These are phyloP conservation scores for Sarcoramphus papa DNA, from an alignment of 2,797 vertebrate species.

Conservation along the genomic window DNA sequence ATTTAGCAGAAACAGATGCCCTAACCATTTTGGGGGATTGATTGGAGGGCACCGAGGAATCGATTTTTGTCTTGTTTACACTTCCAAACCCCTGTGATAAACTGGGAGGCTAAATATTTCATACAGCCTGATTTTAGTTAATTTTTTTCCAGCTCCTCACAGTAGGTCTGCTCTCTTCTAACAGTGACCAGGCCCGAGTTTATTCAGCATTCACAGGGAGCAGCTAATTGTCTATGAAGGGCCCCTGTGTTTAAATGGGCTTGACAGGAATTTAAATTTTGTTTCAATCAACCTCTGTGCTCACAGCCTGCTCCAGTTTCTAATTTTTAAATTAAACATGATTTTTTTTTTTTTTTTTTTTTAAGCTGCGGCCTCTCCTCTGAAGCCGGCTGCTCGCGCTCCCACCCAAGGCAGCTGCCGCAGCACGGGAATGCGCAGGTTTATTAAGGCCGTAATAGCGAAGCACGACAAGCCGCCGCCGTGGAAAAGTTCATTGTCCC, in stretches of 20 bases:
- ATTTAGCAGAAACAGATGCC: slow-evolving; percentile 87
- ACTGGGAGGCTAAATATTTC: slow-evolving; percentile 77
- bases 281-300: slow-evolving; percentile 80
- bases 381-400: not conserved
- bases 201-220: slow-evolving; percentile 76
- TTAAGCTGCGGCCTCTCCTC: slow-evolving; percentile 18
- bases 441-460: not conserved
- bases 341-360: slow-evolving; percentile 31
- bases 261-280: slow-evolving; percentile 82
- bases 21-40: slow-evolving; percentile 79
- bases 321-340: slow-evolving; percentile 83
- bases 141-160: slow-evolving; percentile 73
- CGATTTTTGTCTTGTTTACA: slow-evolving; percentile 96
- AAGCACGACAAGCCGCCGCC: not conserved
- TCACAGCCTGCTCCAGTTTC: slow-evolving; percentile 80
- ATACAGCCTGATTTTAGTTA: slow-evolving; percentile 77
- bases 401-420: not conserved
- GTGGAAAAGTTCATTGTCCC: not conserved
- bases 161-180: slow-evolving; percentile 66
- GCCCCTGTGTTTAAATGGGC: slow-evolving; percentile 81
- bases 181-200: slow-evolving; percentile 75
- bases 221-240: slow-evolving; percentile 84
- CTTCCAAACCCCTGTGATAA: slow-evolving; percentile 79
- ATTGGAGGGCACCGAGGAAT: slow-evolving; percentile 84
- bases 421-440: not conserved